phyloP scores from a whole-genome alignment of 2,888 invertebrate species.

The Deilephila porcellus region DNA sequence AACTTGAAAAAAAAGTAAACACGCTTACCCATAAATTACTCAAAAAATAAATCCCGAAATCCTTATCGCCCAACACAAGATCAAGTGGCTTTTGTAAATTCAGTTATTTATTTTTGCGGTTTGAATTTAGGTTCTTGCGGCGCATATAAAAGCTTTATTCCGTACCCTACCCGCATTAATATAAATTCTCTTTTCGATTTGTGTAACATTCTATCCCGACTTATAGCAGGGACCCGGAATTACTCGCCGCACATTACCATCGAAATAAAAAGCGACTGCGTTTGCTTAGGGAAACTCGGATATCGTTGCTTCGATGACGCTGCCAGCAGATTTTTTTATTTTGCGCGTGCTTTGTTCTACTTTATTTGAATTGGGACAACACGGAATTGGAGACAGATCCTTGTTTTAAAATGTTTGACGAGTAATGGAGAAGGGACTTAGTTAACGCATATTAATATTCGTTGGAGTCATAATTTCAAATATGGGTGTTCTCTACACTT shows the following conservation, averaged over 20 bases:
- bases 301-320: constrained; percentile 9
- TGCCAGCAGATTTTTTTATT: not conserved
- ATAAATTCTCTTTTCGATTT: constrained; percentile 56
- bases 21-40: not conserved
- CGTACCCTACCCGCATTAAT: constrained; percentile 48
- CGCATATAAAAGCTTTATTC: constrained; percentile 48
- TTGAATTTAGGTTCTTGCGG: constrained; percentile 30
- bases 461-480: too few species aligned
- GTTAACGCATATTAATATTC: too few species aligned
- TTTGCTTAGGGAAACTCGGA: constrained; percentile 41
- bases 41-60: not conserved
- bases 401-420: not conserved
- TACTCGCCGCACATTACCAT: constrained; percentile 47
- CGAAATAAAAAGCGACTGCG: constrained; percentile 49
- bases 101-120: constrained; percentile 35
- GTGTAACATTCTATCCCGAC: constrained; percentile 45
- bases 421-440: too few species aligned
- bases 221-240: constrained; percentile 40
- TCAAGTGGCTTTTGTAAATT: not conserved
- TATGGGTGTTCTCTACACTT: too few species aligned
- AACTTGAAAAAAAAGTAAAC: too few species aligned
- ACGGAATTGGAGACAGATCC: not conserved
- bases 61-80: not conserved
- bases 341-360: not conserved
- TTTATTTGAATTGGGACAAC: not conserved